A percentile compares a stretch with the other conserved stretches of the same genome.
Conservation (phyloP, 2,888 invertebrate genomes). For the Aromia moschata region DNA sequence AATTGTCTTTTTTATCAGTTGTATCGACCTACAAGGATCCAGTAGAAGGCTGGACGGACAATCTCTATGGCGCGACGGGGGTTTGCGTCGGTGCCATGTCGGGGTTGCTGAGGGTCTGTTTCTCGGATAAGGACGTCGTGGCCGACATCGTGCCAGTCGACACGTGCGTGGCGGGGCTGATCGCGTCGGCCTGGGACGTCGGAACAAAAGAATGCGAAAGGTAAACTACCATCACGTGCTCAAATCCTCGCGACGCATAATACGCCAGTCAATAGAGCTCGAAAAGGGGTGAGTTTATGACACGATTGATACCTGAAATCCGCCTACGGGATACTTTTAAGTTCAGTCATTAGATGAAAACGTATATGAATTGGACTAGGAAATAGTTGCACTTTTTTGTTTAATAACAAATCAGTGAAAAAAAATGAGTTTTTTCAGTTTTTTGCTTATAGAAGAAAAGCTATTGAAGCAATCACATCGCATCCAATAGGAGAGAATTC, state of each 20-base stretch:
- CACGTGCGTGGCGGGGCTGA: constrained; percentile 69
- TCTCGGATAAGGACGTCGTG: constrained; percentile 63
- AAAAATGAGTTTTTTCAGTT: too few relatives aligned
- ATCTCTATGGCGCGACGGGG: constrained; percentile 73
- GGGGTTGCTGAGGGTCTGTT: constrained; percentile 69
- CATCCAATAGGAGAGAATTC: too few relatives aligned
- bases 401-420: too few relatives aligned
- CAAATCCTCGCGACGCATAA: not conserved
- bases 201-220: constrained; percentile 5
- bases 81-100: constrained; percentile 64
- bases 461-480: too few relatives aligned
- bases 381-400: too few relatives aligned
- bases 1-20: constrained; percentile 50
- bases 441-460: too few relatives aligned
- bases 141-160: constrained; percentile 76
- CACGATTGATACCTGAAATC: too few relatives aligned
- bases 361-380: too few relatives aligned
- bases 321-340: too few relatives aligned
- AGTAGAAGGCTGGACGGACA: constrained; percentile 73
- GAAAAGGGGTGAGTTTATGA: too few relatives aligned
- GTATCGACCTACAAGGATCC: constrained; percentile 61
- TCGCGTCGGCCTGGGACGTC: constrained; percentile 68
- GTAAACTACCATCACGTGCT: not conserved
- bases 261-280: too few relatives aligned
- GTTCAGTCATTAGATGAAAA: too few relatives aligned